A percentile compares a stretch with the other conserved stretches of the same genome.
phyloP scores from a whole-genome alignment of 64 coral and sea anemone species.

The Actinia equina region DNA sequence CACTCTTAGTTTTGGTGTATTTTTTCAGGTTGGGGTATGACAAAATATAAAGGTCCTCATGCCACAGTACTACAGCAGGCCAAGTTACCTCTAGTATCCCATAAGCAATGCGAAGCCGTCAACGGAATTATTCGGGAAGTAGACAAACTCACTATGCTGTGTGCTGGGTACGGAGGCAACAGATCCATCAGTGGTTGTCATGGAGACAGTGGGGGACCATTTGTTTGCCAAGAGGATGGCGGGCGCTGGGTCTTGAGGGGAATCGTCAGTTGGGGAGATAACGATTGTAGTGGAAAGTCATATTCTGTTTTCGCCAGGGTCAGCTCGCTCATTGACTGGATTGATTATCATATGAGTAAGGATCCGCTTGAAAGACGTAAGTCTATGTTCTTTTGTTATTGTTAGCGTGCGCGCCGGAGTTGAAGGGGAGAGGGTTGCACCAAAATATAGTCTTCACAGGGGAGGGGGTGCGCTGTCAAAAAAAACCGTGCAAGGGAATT shows the following conservation, averaged over 20 bases:
- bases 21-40: constrained; percentile 16
- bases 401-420: too few species aligned
- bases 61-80: constrained; percentile 8
- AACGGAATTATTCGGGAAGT: not conserved
- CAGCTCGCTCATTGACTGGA: constrained; percentile 33
- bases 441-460: too few species aligned
- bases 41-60: not conserved
- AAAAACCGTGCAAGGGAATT: too few species aligned
- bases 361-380: constrained; percentile 11
- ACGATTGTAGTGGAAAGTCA: constrained; percentile 7
- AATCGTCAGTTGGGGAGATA: constrained; percentile 69
- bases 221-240: constrained; percentile 27
- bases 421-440: too few species aligned
- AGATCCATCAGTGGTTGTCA: constrained; percentile 20
- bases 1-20: not conserved
- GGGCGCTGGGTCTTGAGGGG: constrained; percentile 61
- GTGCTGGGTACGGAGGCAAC: constrained; percentile 12
- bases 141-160: constrained; percentile 17
- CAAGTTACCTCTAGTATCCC: not conserved
- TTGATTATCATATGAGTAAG: constrained; percentile 1
- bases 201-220: constrained; percentile 29
- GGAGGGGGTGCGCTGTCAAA: too few species aligned
- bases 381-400: not conserved
- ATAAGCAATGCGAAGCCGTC: not conserved
- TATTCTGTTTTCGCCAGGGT: constrained; percentile 11